These are phyloP conservation scores for Pheosia tremula DNA, from an alignment of 2,888 invertebrate genomes.

Conservation along the genomic window DNA sequence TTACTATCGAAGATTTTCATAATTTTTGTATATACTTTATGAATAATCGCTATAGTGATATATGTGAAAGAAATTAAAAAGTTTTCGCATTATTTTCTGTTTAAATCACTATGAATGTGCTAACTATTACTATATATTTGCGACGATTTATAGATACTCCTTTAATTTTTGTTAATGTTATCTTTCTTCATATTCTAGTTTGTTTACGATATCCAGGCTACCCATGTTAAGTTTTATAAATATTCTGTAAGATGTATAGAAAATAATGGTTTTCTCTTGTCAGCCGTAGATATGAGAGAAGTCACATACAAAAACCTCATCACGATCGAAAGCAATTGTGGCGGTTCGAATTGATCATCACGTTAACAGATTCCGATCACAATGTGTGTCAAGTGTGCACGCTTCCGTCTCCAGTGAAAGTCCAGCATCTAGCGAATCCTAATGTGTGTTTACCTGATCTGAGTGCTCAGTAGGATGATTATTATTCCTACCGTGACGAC, in stretches of 20 bases:
- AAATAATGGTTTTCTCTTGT: background rate
- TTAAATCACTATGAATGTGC: no score
- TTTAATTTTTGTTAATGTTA: no score
- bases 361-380: slow-evolving; percentile 35
- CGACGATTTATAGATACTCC: no score
- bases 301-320: background rate
- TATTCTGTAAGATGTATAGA: background rate
- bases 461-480: slow-evolving; percentile 13
- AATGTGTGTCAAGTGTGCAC: slow-evolving; percentile 47
- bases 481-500: slow-evolving; percentile 32
- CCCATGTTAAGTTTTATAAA: no score
- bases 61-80: no score
- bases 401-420: slow-evolving; percentile 46
- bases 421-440: slow-evolving; percentile 49
- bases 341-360: slow-evolving; percentile 3
- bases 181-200: no score
- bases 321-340: slow-evolving; percentile 8
- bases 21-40: no score
- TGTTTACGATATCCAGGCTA: no score
- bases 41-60: no score
- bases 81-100: no score
- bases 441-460: slow-evolving; percentile 44
- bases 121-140: no score
- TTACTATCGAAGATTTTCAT: no score
- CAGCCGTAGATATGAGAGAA: background rate